phyloP scores from a whole-genome alignment of 2,888 invertebrate species.

The Epinotia bilunana region DNA sequence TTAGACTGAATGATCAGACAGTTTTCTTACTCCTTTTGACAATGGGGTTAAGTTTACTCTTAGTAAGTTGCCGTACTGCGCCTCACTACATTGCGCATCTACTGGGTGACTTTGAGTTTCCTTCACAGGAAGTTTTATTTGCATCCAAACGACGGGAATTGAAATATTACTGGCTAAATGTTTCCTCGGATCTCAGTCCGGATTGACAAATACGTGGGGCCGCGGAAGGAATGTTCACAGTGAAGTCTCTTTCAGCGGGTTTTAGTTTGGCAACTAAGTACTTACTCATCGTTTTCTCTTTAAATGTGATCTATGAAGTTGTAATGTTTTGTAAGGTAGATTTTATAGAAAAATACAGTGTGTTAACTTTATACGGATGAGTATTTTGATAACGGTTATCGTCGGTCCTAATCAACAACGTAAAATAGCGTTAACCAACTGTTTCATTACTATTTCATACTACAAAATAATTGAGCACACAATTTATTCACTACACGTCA shows the following conservation, averaged over 20 bases:
- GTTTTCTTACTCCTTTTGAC: no score
- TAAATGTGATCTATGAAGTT: no score
- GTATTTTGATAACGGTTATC: no score
- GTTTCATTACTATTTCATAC: no score
- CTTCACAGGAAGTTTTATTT: slow-evolving; percentile 41
- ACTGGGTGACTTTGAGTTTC: slow-evolving; percentile 39
- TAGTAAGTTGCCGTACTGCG: slow-evolving; percentile 15
- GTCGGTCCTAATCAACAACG: no score
- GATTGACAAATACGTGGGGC: slow-evolving; percentile 7
- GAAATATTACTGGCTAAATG: slow-evolving; percentile 41
- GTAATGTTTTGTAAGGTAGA: no score
- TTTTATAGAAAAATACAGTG: no score
- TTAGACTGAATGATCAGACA: no score
- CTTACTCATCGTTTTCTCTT: neutral
- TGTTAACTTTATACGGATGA: no score
- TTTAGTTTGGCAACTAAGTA: neutral
- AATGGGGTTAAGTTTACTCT: neutral
- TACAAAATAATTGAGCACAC: no score
- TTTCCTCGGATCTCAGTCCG: slow-evolving; percentile 24
- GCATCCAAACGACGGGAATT: slow-evolving; percentile 37
- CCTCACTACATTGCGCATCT: neutral
- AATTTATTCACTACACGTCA: no score
- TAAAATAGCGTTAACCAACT: no score
- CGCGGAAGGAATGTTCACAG: neutral
- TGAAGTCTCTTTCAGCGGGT: neutral